Conservation (phyloP, 2,888 invertebrate species). For the Amblyjoppa fuscipennis region DNA sequence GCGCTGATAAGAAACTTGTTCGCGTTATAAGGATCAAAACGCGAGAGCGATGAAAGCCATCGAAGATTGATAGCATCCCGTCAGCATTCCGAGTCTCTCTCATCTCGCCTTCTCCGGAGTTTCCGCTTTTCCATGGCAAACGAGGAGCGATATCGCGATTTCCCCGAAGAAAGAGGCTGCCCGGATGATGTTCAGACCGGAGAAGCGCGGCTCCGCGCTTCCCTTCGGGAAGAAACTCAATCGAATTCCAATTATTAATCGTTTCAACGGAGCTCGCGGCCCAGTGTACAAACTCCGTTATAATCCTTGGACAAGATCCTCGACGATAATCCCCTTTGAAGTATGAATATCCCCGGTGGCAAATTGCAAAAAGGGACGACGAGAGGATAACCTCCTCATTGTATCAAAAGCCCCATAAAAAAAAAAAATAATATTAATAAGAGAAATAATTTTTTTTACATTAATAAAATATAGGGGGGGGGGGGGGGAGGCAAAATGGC, state of each 20-base stretch:
- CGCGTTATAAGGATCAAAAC: slow-evolving; percentile 50
- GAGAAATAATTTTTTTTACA: too few relatives aligned
- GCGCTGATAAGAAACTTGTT: slow-evolving; percentile 8
- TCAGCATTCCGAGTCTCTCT: neutral
- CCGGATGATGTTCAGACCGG: slow-evolving; percentile 29
- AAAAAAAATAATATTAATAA: neutral
- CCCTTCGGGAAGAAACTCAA: slow-evolving; percentile 66
- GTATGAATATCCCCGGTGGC: slow-evolving; percentile 59
- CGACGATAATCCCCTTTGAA: slow-evolving; percentile 61
- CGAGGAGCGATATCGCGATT: slow-evolving; percentile 65
- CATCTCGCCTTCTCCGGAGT: slow-evolving; percentile 20
- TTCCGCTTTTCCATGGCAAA: slow-evolving; percentile 57
- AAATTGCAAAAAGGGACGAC: slow-evolving; percentile 58
- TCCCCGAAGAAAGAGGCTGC: slow-evolving; percentile 35
- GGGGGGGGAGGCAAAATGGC: too few relatives aligned
- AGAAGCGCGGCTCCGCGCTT: slow-evolving; percentile 33
- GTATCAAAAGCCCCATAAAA: slow-evolving; percentile 22
- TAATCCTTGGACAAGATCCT: slow-evolving; percentile 53
- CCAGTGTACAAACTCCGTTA: slow-evolving; percentile 60
- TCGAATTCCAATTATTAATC: slow-evolving; percentile 72
- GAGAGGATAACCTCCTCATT: slow-evolving; percentile 1
- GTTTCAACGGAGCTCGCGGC: slow-evolving; percentile 52
- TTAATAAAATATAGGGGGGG: too few relatives aligned
- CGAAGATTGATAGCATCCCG: slow-evolving; percentile 63
- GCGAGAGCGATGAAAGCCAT: slow-evolving; percentile 27